Conservation (phyloP, 1,140 invertebrate genomes). For the Mactra quadrangularis region DNA sequence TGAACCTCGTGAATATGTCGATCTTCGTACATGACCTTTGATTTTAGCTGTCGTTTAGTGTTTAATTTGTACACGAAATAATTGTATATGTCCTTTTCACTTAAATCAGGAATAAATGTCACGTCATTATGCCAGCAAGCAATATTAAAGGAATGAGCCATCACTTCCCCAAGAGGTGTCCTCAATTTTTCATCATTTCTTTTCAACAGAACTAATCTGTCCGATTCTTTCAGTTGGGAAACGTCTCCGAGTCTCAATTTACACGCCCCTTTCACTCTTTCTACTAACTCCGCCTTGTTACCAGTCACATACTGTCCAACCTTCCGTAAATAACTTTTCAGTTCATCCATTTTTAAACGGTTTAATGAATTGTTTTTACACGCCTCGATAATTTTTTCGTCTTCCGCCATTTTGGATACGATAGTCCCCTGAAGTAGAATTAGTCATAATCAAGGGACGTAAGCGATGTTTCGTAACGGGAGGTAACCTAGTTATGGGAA, state of each 20-base stretch:
- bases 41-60: constrained; percentile 44
- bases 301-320: constrained; percentile 43
- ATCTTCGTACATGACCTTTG: constrained; percentile 48
- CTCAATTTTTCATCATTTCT: not conserved
- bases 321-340: no score
- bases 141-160: constrained; percentile 3
- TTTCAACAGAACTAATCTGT: not conserved
- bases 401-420: constrained; percentile 10
- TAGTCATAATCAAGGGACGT: constrained; percentile 11
- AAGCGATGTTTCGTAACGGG: not conserved
- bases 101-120: constrained; percentile 22
- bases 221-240: not conserved
- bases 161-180: constrained; percentile 1
- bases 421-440: not conserved
- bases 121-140: not conserved
- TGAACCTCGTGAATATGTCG: constrained; percentile 26
- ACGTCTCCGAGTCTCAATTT: constrained; percentile 1
- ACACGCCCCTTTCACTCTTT: constrained; percentile 25
- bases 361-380: constrained; percentile 33
- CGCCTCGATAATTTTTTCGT: constrained; percentile 15
- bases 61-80: constrained; percentile 36
- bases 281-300: constrained; percentile 12
- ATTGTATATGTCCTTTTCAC: constrained; percentile 45
- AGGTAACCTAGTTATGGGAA: constrained; percentile 40
- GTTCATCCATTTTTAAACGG: not conserved